Base-by-base conservation (phyloP, 23 tunicate genomes). In the Phallusia fumigata region DNA sequence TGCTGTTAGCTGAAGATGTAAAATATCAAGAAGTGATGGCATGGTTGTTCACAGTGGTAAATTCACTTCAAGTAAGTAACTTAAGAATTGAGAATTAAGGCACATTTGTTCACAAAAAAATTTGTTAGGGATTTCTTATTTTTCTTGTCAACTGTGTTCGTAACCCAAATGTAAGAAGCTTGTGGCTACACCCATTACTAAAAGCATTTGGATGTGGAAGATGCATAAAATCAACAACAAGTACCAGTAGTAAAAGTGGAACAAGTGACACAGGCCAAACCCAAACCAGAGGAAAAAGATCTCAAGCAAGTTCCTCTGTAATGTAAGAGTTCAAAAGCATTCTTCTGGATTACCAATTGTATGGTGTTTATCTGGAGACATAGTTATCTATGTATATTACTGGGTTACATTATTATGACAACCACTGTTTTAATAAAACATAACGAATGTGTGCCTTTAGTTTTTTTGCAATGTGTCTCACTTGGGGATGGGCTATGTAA, bases 41-140 rank as follows among this genome's bases (percentile, higher is more conserved):
- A 0, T 76, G 86, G 76, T 49, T 81, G 28, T 88, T 88, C 69
- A 85, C 92, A 30, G 33, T 88, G 8, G 84, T 79, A 19, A 75
- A 85, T 30, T 47, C 92, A 8, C 52, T 85, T 18, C 92, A 88
- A 84, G 92, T 88, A 83, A 73, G 47, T 40, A 40, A 40, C 8
- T 5, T 40, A 10, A 10, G 10, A 40, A 5, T 40, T 40, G 8
- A 40, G 10, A 40, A 10, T 58, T 16, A 8, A 21, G 69, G 1
- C 26, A 58, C 13, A 58, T 58, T 8, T n/a, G n/a, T n/a, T n/a
- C n/a, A 21, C 8, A 22, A 58, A 13, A 58, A 58, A 58, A 58
- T 13, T 13, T 58, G 8, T 13, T 24, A 58, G 69, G 69, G 16
- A 58, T 58, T 58, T 58, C 28, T 58, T 13, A 58, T 58, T 24